Conservation (phyloP, 2,888 invertebrate genomes). For the Prosopocoilus inquinatus region DNA sequence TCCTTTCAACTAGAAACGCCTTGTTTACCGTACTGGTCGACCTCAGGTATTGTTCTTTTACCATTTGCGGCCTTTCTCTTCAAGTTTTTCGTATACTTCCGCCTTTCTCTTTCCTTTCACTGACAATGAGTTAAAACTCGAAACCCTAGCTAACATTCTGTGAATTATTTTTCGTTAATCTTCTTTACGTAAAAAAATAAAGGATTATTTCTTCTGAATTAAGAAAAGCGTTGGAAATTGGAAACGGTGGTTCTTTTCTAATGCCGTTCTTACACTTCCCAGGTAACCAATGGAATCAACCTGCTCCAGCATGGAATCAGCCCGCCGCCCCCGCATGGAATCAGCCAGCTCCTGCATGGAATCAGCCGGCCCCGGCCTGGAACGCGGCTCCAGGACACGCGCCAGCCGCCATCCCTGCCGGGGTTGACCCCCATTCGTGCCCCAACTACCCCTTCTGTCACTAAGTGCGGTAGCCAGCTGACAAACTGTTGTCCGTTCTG, state of each 20-base stretch:
- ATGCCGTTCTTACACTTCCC: too few relatives aligned
- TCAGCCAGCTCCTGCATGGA: slow-evolving; percentile 8
- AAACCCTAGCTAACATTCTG: too few relatives aligned
- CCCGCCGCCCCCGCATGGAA: background rate
- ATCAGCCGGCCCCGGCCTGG: background rate
- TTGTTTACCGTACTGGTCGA: too few relatives aligned
- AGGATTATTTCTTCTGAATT: background rate
- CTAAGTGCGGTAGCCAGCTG: slow-evolving; percentile 38
- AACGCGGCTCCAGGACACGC: slow-evolving; percentile 17
- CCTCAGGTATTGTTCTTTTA: too few relatives aligned
- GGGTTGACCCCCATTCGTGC: slow-evolving; percentile 47
- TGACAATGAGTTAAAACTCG: too few relatives aligned
- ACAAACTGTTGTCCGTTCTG: slow-evolving; percentile 34
- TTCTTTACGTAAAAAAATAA: too few relatives aligned
- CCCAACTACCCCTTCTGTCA: slow-evolving; percentile 51
- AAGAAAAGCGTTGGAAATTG: background rate
- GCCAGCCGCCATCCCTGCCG: slow-evolving; percentile 45
- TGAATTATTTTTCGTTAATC: too few relatives aligned
- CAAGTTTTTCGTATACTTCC: too few relatives aligned
- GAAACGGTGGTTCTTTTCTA: background rate
- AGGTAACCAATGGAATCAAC: background rate
- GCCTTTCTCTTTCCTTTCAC: too few relatives aligned
- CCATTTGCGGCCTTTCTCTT: too few relatives aligned
- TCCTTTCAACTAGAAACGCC: too few relatives aligned
- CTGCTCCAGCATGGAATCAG: slow-evolving; percentile 10